Evolutionary conservation across 2,888 invertebrate genomes (phyloP), one percentile per base, ranked within the genome.

Genomic region (Mesorhabditis spiculigera): DNA sequence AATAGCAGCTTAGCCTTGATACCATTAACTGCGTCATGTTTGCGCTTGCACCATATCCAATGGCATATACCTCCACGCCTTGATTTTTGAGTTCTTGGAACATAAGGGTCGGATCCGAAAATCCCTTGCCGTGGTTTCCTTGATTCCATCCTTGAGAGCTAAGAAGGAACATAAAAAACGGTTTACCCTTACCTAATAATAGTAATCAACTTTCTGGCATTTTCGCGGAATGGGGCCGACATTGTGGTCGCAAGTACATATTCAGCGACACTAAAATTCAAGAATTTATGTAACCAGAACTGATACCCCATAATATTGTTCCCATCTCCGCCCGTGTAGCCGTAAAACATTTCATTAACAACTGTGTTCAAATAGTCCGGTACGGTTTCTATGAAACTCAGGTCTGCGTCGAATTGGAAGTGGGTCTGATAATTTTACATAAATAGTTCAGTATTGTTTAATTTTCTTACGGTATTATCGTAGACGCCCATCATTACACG

Each of bases 261-360:
- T 50, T 45, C 45, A 4, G 65, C 43, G 5, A 69, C 44, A 16
- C 67, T 72, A 50, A 66, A 69, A 62, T 41, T 28, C 28, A 28
- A 1, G 28, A 28, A 28, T 28, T 28, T 3, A 28, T 28, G 28
- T 28, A 28, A 28, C 1, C 28, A 28, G 28, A 28, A 28, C 28
- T 28, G 28, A 28, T 28, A 77, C 77, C 71, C 69, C 70, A 75
- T 68, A 62, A 77, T 71, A 44, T 77, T 77, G 68, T 77, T 77
- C 70, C 77, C 77, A 45, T 69, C 68, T 8, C 70, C 65, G 41
- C 74, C 75, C 5, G 77, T 77, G 65, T 77, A 75, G 28, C 75
- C 73, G n/a, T 71, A 67, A 41, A 63, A 68, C 28, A 65, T 65
- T n/a, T 72, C 5, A 8, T 71, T 71, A 3, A 67, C 66, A 0